Evolutionary conservation across 2,113 vertebrate species (phyloP), one percentile per base, ranked within the genome.

Genomic region (Vulpes lagopus): DNA sequence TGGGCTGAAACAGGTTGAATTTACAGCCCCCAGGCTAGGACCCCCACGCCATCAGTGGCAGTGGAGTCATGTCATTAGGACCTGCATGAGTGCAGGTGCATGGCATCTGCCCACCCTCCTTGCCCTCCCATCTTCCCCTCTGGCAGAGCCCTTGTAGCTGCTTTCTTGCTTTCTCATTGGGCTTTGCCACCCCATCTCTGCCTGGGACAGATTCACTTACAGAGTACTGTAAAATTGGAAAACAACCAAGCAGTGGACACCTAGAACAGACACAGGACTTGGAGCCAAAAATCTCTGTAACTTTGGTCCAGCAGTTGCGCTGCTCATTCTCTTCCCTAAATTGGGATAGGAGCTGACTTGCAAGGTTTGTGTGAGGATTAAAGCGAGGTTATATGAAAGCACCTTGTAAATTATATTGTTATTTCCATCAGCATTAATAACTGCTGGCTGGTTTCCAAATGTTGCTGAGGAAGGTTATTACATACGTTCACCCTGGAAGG

Each of bases 81-180:
- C 43, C n/a, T 32, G 38, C 9, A 7, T 14, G 25, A n/a, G 38
- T 1, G 2, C 76, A 35, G 5, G 25, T 4, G 2, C 7, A 0
- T 8, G 22, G 49, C 22, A 3, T 8, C 22, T 0, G 3, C 2
- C 27, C 8, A 30, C 27, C 17, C 22, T 20, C 23, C 9, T 81
- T 1, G 3, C 27, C 8, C 22, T 32, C 17, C 62, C 67, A 12
- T 51, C 30, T 16, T 69, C n/a, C 73, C 9, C 0, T 1, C 35
- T 11, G 23, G 38, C 65, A 32, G 25, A 60, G 19, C 38, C 57
- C 73, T 64, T 14, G 38, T 27, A 22, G 32, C 62, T 69, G 3
- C 15, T 76, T 62, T 27, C 51, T 23, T 88, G 43, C 32, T 79
- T 89, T 91, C 67, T 62, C 11, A 38, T 82, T 17, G 43, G 35